Percentiles rank a stretch among this genome's conserved stretches.
Evolutionary conservation across 2,888 invertebrate species (phyloP).

Genomic region (Acronicta psi): DNA sequence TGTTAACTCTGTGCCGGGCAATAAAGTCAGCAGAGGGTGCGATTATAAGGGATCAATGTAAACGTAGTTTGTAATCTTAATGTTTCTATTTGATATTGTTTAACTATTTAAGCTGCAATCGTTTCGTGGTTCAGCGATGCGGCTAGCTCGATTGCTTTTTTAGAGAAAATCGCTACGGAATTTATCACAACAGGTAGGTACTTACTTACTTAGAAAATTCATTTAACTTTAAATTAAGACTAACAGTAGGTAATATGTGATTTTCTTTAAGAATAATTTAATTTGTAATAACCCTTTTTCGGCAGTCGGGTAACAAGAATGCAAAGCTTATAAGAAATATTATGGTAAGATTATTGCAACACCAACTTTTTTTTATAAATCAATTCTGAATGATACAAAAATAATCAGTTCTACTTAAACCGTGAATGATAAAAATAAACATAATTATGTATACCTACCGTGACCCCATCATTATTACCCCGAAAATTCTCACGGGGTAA

Average conservation of each 20-base stretch:
- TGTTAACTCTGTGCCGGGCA: constrained; percentile 85
- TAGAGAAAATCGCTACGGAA: background rate
- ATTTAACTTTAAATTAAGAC: no score
- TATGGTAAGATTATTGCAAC: no score
- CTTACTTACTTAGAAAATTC: no score
- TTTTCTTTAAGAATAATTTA: no score
- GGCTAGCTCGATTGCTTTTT: background rate
- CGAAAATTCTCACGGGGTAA: constrained; percentile 64
- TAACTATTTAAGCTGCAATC: constrained; percentile 21
- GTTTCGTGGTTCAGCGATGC: background rate
- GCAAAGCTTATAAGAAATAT: no score
- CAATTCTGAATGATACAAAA: no score
- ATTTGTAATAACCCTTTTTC: no score
- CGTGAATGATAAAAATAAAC: constrained; percentile 1
- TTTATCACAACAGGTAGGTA: no score
- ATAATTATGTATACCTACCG: background rate
- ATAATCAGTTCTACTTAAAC: background rate
- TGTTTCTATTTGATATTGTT: constrained; percentile 60
- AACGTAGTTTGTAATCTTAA: constrained; percentile 77
- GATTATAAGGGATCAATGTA: constrained; percentile 69
- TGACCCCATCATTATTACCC: constrained; percentile 5
- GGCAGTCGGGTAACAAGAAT: no score
- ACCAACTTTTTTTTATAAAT: no score
- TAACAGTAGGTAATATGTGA: no score
- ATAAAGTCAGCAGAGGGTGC: constrained; percentile 80